A percentile compares a stretch with the other conserved stretches of the same genome.
Conservation (phyloP, 2,113 vertebrate genomes). For the Corapipo altera region DNA sequence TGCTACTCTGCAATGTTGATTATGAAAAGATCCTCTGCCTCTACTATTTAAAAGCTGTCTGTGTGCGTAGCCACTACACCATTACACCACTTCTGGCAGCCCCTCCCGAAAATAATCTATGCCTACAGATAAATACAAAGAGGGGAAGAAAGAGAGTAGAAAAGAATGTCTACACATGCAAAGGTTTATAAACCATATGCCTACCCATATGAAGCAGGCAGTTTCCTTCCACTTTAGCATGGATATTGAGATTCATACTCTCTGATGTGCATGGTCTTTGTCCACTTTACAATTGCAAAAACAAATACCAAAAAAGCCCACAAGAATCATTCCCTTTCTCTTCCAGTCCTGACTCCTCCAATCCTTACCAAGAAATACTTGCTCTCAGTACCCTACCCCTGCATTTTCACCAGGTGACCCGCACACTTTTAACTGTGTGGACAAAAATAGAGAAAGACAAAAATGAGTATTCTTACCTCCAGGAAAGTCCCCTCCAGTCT, state of each 20-base stretch:
- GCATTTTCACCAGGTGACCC: background rate
- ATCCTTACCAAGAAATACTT: background rate
- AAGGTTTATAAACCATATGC: rapidly evolving
- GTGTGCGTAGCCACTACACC: background rate
- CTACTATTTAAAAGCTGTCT: background rate
- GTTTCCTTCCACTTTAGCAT: background rate
- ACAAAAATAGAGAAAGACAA: background rate
- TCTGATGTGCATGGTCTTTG: background rate
- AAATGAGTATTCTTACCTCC: conserved; percentile 79
- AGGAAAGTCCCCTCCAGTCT: conserved; percentile 85
- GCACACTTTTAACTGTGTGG: background rate
- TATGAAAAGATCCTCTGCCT: background rate
- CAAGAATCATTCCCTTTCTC: background rate
- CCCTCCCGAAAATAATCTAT: background rate
- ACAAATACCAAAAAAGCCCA: rapidly evolving
- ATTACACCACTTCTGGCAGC: background rate
- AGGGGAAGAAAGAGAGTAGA: background rate
- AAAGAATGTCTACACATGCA: rapidly evolving
- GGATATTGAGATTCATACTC: background rate
- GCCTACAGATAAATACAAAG: background rate
- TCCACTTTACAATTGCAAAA: background rate
- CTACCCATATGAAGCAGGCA: background rate
- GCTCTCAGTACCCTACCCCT: background rate
- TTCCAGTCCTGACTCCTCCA: background rate
- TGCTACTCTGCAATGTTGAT: background rate